These are phyloP conservation scores for Lophochroa leadbeateri DNA, from an alignment of 2,113 vertebrate species.

Conservation along the genomic window DNA sequence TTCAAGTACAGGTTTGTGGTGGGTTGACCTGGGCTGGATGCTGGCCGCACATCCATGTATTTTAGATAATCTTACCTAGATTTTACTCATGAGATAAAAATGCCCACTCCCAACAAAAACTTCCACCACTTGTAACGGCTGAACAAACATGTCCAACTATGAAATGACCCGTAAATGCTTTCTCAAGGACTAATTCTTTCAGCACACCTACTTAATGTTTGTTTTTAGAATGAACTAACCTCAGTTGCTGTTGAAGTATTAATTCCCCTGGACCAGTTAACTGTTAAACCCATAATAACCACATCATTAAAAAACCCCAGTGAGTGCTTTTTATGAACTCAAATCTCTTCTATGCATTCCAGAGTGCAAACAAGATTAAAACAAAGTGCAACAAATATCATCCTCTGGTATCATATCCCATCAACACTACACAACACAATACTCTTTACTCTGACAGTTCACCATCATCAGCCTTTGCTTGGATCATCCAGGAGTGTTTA, in stretches of 20 bases:
- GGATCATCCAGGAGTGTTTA: not conserved
- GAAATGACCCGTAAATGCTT: conserved; percentile 35
- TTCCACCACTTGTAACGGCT: not conserved
- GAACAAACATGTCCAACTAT: not conserved
- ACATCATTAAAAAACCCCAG: not conserved
- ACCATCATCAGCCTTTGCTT: not conserved
- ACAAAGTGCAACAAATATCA: not conserved
- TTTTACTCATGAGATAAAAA: not conserved
- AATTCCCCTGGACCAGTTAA: conserved; percentile 23
- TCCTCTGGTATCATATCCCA: rapidly evolving
- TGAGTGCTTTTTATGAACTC: not conserved
- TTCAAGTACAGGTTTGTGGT: too few relatives aligned
- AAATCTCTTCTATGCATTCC: not conserved
- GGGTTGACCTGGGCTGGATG: too few relatives aligned
- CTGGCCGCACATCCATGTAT: too few relatives aligned
- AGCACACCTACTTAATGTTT: conserved; percentile 30
- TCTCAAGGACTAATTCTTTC: conserved; percentile 48
- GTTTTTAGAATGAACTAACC: conserved; percentile 9
- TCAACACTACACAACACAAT: not conserved
- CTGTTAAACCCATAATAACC: not conserved
- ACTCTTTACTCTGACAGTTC: not conserved
- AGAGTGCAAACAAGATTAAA: not conserved
- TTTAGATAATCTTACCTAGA: not conserved
- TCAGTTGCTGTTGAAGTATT: conserved; percentile 22
- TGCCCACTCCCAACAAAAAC: not conserved